A percentile compares a stretch with the other conserved stretches of the same genome.
phyloP scores from a whole-genome alignment of 2,888 invertebrate genomes.

The Drosophila mulleri region DNA sequence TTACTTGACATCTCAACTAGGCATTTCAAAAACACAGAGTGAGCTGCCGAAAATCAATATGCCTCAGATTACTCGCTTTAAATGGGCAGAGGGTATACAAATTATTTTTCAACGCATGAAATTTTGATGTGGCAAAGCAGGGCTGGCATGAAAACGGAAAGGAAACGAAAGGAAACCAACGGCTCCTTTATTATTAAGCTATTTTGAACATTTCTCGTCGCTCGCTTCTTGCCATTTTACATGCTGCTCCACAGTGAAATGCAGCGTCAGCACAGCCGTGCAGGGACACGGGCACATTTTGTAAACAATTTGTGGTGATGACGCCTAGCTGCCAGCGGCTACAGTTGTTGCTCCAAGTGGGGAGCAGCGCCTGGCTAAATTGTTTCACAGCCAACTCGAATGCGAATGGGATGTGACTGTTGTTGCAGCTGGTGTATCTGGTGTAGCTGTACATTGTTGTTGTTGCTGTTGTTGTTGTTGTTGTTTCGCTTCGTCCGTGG shows the following conservation, averaged over 20 bases:
- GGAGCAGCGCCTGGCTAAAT: constrained; percentile 44
- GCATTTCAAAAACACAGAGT: too few species aligned
- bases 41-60: neutral
- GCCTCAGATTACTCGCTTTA: neutral
- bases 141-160: neutral
- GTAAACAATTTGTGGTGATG: constrained; percentile 44
- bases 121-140: constrained; percentile 59
- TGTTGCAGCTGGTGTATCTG: constrained; percentile 13
- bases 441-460: neutral
- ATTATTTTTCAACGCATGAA: constrained; percentile 60
- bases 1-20: neutral
- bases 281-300: constrained; percentile 6
- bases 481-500: constrained; percentile 3
- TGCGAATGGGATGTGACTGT: constrained; percentile 4
- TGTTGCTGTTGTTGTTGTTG: constrained; percentile 35
- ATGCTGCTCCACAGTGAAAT: constrained; percentile 5
- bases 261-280: constrained; percentile 27
- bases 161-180: constrained; percentile 4
- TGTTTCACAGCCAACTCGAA: constrained; percentile 38
- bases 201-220: constrained; percentile 46
- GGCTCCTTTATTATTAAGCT: constrained; percentile 68
- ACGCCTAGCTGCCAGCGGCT: constrained; percentile 13
- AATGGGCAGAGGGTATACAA: constrained; percentile 6
- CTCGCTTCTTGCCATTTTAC: neutral
- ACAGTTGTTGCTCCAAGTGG: constrained; percentile 24